Evolutionary conservation across 1,140 invertebrate genomes (phyloP), one percentile per base, ranked within the genome.

Genomic region (Triops cancriformis): DNA sequence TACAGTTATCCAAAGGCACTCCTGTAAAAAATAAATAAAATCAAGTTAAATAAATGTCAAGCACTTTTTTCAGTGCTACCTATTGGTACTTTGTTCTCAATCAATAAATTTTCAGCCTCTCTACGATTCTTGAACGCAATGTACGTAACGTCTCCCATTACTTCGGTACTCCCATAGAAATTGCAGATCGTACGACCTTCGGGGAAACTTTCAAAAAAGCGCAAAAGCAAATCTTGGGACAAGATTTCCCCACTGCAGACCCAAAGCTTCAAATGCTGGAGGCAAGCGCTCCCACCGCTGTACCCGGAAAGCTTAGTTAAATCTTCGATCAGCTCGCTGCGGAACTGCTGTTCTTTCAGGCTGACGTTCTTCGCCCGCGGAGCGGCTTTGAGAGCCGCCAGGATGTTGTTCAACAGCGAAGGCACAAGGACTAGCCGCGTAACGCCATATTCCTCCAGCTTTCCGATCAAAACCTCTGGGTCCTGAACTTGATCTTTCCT

Each of bases 91-190:
- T 90, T 91, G 10, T 90, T 78, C 45, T 83, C 80, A 27, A 80
- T n/a, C 12, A 79, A 87, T 26, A 88, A 85, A 64, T 87, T 81
- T 26, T 89, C 85, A 42, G 93, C 81, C 78, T 94, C 89, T 1
- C 85, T 83, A 26, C 77, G 23, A 14, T 82, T 82, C 3, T 80
- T 82, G 14, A 91, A 84, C 1, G 87, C 80, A 76, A 90, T 87
- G 81, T 88, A 93, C 0, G 91, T 92, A 5, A 94, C 91, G 82
- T 94, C 92, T 0, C 91, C 92, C 91, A 92, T 92, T 11, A 93
- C 89, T 84, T 96, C 94, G 0, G 94, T 95, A 79, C 93, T 94
- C 0, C 94, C 94, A 81, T 95, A 96, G 83, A 95, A 95, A 82
- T 96, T 96, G 73, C 90, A 92, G 10, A 95, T 82, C 18, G 87